A percentile compares a stretch with the other conserved stretches of the same genome.
Conservation (phyloP, 2,113 vertebrate genomes). For the Carettochelys insculpta region DNA sequence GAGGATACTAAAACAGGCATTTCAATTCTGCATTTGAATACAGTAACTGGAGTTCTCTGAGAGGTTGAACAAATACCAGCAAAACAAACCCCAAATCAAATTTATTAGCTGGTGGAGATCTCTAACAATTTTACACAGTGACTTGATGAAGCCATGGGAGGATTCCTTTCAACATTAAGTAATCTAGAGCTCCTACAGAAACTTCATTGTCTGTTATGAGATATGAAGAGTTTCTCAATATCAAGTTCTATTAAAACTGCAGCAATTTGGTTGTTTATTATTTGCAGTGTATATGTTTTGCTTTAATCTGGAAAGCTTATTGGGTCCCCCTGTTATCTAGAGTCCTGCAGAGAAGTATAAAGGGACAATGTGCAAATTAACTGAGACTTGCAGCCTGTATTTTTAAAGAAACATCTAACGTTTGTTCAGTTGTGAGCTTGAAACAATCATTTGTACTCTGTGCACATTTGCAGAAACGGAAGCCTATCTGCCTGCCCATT, state of each 20-base stretch:
- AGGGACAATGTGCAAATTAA: conserved; percentile 19
- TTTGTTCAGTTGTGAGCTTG: not conserved
- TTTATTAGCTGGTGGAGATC: conserved; percentile 81
- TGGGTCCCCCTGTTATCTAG: not conserved
- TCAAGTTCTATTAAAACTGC: not conserved
- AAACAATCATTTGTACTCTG: not conserved
- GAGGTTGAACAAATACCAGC: conserved; percentile 80
- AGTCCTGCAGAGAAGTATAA: conserved; percentile 20
- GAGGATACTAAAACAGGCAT: conserved; percentile 44
- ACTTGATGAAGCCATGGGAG: conserved; percentile 75
- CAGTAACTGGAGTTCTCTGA: conserved; percentile 78
- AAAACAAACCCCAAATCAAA: conserved; percentile 75
- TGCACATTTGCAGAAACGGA: rapidly evolving
- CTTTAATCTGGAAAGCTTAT: conserved; percentile 19
- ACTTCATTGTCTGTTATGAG: conserved; percentile 64
- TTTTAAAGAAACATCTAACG: not conserved
- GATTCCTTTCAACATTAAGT: conserved; percentile 76
- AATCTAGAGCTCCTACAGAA: conserved; percentile 77
- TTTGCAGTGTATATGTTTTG: not conserved
- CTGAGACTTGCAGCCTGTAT: not conserved
- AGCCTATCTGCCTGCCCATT: rapidly evolving
- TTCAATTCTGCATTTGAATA: conserved; percentile 75
- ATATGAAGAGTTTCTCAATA: conserved; percentile 38
- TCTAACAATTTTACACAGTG: conserved; percentile 76
- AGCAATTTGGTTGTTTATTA: conserved; percentile 1